phyloP scores from a whole-genome alignment of 2,797 vertebrate species.

The Acipenser transmontanus region DNA sequence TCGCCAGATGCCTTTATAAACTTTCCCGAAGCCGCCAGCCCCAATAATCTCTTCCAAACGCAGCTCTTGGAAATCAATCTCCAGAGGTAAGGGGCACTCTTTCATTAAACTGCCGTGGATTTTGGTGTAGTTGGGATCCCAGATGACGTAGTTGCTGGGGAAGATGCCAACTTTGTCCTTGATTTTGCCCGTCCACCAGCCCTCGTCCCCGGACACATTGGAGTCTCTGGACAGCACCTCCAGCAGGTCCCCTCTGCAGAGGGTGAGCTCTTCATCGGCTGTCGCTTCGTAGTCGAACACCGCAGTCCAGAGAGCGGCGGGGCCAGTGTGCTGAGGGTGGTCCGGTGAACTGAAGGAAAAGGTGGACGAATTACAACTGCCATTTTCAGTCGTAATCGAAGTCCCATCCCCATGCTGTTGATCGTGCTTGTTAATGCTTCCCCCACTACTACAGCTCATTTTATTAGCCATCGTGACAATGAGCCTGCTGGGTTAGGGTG shows the following conservation, averaged over 20 bases:
- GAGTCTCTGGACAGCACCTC: constrained; percentile 88
- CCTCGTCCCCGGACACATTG: constrained; percentile 83
- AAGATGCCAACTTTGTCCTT: constrained; percentile 85
- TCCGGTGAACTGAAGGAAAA: constrained; percentile 34
- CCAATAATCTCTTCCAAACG: constrained; percentile 82
- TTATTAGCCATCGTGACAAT: constrained; percentile 26
- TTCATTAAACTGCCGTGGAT: constrained; percentile 32
- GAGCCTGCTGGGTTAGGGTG: too few relatives aligned
- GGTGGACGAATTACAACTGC: constrained; percentile 61
- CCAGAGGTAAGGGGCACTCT: constrained; percentile 58
- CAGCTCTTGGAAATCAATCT: constrained; percentile 80
- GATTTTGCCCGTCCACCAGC: constrained; percentile 90
- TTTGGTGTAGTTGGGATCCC: constrained; percentile 51
- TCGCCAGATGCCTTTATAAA: constrained; percentile 76
- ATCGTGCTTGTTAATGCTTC: not conserved
- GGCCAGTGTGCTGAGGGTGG: constrained; percentile 20
- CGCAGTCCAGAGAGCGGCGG: constrained; percentile 70
- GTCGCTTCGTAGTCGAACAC: constrained; percentile 87
- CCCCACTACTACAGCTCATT: constrained; percentile 48
- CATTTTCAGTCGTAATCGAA: constrained; percentile 52
- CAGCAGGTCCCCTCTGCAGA: constrained; percentile 76
- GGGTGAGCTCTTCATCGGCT: constrained; percentile 81
- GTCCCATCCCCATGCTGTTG: not conserved
- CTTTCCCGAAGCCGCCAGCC: constrained; percentile 84
- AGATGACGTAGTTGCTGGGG: constrained; percentile 82